These are phyloP conservation scores for Sapayoa aenigma DNA, from an alignment of 2,113 vertebrate genomes.

Conservation along the genomic window DNA sequence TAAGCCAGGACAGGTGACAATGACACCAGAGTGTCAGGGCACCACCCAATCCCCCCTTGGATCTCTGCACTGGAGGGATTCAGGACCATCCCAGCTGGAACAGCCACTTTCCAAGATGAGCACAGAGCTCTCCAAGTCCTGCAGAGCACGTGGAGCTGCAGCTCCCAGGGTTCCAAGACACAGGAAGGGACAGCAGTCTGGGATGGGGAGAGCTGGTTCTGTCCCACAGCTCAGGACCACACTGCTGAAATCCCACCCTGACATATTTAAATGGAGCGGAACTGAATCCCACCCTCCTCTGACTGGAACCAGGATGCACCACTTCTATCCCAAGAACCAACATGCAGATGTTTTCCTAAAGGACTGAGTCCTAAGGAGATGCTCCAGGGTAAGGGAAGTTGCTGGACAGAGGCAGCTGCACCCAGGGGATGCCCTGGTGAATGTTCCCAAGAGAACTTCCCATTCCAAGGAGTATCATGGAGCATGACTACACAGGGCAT, in stretches of 20 bases:
- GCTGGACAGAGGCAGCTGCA: neutral
- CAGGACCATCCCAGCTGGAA: accelerated
- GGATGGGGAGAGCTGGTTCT: neutral
- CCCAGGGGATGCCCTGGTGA: neutral
- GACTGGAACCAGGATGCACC: neutral
- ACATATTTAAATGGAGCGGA: too few species aligned
- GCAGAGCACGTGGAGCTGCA: neutral
- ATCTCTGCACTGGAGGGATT: neutral
- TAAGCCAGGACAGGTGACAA: neutral
- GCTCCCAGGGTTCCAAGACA: neutral
- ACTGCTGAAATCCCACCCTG: too few species aligned
- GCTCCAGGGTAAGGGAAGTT: neutral
- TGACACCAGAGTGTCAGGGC: neutral
- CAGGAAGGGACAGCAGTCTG: too few species aligned
- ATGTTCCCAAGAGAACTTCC: neutral
- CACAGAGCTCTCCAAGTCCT: neutral
- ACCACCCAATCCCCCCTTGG: neutral
- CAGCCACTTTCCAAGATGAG: neutral
- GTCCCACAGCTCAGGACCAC: too few species aligned
- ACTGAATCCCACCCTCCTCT: neutral
- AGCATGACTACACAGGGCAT: neutral
- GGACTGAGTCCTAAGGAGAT: accelerated
- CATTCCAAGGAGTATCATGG: accelerated
- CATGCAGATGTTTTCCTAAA: neutral
- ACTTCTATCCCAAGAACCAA: neutral